Conservation (phyloP, 2,888 invertebrate species). For the Strigamia crassipes region DNA sequence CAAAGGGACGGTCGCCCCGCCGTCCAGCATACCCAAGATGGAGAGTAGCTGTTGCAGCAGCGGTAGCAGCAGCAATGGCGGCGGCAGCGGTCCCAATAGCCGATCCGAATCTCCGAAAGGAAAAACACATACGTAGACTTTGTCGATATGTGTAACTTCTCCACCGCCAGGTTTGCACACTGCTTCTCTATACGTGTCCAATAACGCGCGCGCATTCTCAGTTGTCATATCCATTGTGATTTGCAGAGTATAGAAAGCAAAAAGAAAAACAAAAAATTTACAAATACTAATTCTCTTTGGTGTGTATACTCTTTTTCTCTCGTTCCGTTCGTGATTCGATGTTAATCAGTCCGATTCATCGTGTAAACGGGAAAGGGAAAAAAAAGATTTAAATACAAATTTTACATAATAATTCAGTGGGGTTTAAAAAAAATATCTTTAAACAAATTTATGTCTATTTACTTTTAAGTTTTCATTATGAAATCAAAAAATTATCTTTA, state of each 20-base stretch:
- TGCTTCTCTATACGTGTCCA: constrained; percentile 46
- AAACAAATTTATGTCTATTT: constrained; percentile 35
- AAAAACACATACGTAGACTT: constrained; percentile 45
- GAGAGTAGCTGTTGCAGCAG: constrained; percentile 42
- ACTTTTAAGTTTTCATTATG: constrained; percentile 21
- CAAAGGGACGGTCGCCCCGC: constrained; percentile 38
- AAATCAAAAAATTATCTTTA: constrained; percentile 32
- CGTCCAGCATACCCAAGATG: constrained; percentile 34
- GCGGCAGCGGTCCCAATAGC: constrained; percentile 47
- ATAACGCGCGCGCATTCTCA: constrained; percentile 28
- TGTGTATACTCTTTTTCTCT: constrained; percentile 44
- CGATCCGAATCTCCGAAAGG: constrained; percentile 46
- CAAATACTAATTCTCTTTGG: constrained; percentile 45
- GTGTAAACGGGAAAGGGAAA: constrained; percentile 41
- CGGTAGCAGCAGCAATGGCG: constrained; percentile 45
- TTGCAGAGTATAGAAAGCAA: constrained; percentile 45
- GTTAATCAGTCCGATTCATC: constrained; percentile 45
- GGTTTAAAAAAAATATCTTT: not conserved
- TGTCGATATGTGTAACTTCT: constrained; percentile 26
- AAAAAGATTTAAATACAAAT: constrained; percentile 28
- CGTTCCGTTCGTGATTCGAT: constrained; percentile 48
- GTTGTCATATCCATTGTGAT: constrained; percentile 48
- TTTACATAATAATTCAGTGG: constrained; percentile 20
- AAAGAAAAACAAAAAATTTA: constrained; percentile 33
- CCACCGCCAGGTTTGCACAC: constrained; percentile 44